Evolutionary conservation across 2,113 vertebrate genomes (phyloP).

Genomic region (Triplophysa rosa): DNA sequence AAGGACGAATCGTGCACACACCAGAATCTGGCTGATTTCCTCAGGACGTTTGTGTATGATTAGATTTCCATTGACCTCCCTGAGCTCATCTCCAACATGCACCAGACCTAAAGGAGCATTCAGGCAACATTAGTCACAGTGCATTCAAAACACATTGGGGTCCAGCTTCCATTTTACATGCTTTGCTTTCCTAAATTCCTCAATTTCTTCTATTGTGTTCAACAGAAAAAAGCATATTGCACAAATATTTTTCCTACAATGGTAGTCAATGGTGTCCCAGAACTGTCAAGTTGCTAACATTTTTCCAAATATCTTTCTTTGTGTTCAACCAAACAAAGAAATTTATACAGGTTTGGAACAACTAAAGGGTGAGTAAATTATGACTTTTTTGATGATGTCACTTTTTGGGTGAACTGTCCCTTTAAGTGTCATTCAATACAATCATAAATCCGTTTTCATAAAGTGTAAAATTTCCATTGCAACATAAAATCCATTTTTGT

Average conservation of each 20-base stretch:
- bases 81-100: conserved; percentile 91
- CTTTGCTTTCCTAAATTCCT: no score
- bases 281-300: no score
- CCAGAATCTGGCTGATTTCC: conserved; percentile 97
- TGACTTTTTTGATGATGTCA: not conserved
- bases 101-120: conserved; percentile 82
- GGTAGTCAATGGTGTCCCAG: no score
- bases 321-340: no score
- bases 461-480: conserved; percentile 53
- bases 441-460: conserved; percentile 4
- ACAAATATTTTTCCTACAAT: no score
- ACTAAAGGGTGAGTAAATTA: no score
- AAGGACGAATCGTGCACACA: conserved; percentile 57
- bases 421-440: not conserved
- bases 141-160: not conserved
- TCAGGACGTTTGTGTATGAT: conserved; percentile 90
- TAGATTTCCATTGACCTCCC: conserved; percentile 90
- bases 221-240: not conserved
- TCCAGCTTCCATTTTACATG: no score
- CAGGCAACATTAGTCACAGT: conserved; percentile 12
- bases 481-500: conserved; percentile 53
- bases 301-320: no score
- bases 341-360: no score
- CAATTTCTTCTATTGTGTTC: no score
- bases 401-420: not conserved